Base-by-base conservation (phyloP, 2,888 invertebrate species). In the Drosophila lacicola region DNA sequence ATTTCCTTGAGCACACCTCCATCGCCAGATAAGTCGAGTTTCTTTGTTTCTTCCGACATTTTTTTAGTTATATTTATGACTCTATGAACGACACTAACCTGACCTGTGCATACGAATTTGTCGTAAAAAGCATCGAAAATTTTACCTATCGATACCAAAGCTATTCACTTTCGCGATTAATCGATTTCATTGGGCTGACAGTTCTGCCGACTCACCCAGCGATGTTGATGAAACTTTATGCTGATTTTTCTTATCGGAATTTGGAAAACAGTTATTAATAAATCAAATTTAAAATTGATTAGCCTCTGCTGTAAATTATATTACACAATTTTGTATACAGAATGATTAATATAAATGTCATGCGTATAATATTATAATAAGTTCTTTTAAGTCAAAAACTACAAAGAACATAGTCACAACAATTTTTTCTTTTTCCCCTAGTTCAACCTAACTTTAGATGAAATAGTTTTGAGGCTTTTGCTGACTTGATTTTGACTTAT, bases 1-100 rank as follows among this genome's bases (percentile, higher is more conserved):
- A 92, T 91, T 74, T 90, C 89, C 44, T 92, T 92, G 14, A 91
- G 68, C 0, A 92, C 91, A 34, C 92, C 92, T 21, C 90, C 90
- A 80, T 92, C 92, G 4, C 90, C 90, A 53, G 91, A 90, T 25
- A 92, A 72, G 84, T 92, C 90, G 56, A 91, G 76, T 88, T 87
- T 82, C 33, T 78, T 80, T 29, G 64, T 60, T 65, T 70, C 82
- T 56, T 85, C 77, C 62, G 85, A 62, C 90, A 89, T 89, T 61
- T 65, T 80, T 58, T 62, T 34, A 47, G 33, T 66, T 51, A 70
- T 55, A 56, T 49, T 55, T 47, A 49, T 29, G 62, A 61, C 56
- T 57, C 34, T 47, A 42, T 11, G 44, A 60, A 73, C 51, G 49
- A 57, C 44, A 68, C 74, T 67, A 67, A 55, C 36, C 56, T 77